Conservation (phyloP, 2,888 invertebrate genomes). For the Acanthosepion pharaonis region DNA sequence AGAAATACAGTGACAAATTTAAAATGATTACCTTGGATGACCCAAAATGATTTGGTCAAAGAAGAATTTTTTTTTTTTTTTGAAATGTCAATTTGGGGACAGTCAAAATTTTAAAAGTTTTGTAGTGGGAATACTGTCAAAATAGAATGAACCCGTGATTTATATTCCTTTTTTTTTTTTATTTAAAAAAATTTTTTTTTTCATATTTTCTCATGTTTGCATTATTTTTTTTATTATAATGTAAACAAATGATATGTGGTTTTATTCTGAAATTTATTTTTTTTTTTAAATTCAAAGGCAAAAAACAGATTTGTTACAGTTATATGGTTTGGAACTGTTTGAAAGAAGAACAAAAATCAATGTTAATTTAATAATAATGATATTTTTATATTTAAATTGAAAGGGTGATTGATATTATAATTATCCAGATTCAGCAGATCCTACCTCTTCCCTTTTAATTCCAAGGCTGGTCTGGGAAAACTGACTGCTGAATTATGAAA, state of each 20-base stretch:
- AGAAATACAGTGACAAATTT: background rate
- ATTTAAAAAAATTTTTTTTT: background rate
- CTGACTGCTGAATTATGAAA: background rate
- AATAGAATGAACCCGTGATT: constrained; percentile 22
- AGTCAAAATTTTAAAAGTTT: background rate
- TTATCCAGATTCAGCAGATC: background rate
- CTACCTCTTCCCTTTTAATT: background rate
- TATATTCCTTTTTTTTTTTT: background rate
- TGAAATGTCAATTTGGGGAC: background rate
- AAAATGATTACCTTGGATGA: background rate
- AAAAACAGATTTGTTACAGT: background rate
- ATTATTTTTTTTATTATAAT: background rate
- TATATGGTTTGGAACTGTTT: background rate
- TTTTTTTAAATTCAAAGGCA: background rate
- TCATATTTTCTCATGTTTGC: background rate
- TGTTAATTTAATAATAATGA: no score
- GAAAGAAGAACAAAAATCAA: background rate
- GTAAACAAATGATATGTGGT: background rate
- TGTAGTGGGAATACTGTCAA: background rate
- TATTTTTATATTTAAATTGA: no score
- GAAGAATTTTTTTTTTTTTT: background rate
- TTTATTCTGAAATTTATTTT: background rate
- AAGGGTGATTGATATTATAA: background rate
- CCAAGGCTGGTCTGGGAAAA: background rate
- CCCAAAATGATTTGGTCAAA: background rate